Evolutionary conservation across 2,888 invertebrate genomes (phyloP), one percentile per base, ranked within the genome.

Genomic region (Drosophila sordidapex): DNA sequence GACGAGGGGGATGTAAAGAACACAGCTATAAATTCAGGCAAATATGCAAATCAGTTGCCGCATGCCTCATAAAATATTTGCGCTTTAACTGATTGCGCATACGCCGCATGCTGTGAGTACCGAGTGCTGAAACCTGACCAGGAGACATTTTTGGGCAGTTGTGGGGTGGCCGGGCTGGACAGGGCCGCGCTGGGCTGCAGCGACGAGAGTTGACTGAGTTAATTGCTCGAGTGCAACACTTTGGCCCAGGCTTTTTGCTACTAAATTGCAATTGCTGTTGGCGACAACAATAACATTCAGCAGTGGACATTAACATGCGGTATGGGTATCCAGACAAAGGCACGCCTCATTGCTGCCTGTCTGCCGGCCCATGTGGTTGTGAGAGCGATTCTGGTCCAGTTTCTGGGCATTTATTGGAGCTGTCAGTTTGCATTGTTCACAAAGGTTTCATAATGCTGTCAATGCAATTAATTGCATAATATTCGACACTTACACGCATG

Each of bases 381-480:
- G 53, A 4, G 31, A 36, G 38, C 29, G 25, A 49, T 18, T 40
- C 43, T 46, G 46, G 51, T 58, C 58, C 76, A 59, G 59, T 68
- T 80, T 68, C 81, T 72, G 72, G 65, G 73, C 81, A 79, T 82
- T 79, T 85, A 83, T 82, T 71, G 74, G 57, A 75, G 68, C 90
- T 90, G 89, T 90, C 89, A 87, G 74, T 56, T 79, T 81, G 79
- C 64, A 88, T 90, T 88, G 81, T 74, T 74, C 73, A 74, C 79
- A 79, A 82, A 80, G 76, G 83, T 82, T 78, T 90, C 87, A 90
- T 86, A 85, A 88, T 90, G 89, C 83, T 86, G 89, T 86, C 87
- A 86, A 82, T 87, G 89, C 83, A 87, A 87, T 87, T 87, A 87
- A 87, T 88, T 90, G 83, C 89, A 90, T 77, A 81, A 90, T 81